phyloP scores from a whole-genome alignment of 1,140 invertebrate genomes.

The Wasmannia auropunctata region DNA sequence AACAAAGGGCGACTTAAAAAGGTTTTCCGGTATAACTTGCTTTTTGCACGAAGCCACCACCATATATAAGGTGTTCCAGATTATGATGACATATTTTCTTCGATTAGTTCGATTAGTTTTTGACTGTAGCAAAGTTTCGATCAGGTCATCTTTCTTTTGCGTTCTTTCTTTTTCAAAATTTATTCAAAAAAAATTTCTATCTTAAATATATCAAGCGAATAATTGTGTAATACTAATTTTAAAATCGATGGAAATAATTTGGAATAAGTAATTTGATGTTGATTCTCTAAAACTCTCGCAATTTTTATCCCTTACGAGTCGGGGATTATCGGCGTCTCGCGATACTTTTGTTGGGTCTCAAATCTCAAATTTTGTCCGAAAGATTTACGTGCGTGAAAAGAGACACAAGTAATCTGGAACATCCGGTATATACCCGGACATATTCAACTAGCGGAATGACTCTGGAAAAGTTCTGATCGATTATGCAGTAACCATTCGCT shows the following conservation, averaged over 20 bases:
- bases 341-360: neutral
- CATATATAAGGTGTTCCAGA: neutral
- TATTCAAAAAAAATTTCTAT: neutral
- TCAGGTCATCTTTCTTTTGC: neutral
- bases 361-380: neutral
- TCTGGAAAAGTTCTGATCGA: conserved; percentile 62
- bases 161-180: neutral
- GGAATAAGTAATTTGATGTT: neutral
- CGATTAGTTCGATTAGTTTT: neutral
- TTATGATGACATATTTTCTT: neutral
- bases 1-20: conserved; percentile 53
- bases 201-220: neutral
- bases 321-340: neutral
- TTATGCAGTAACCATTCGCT: conserved; percentile 71
- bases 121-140: neutral
- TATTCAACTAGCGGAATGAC: conserved; percentile 6
- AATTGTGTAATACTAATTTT: neutral
- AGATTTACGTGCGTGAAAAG: neutral
- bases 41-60: conserved; percentile 1
- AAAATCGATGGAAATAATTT: neutral
- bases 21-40: conserved; percentile 23
- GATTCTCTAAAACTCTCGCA: neutral
- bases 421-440: conserved; percentile 13
- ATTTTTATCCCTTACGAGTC: neutral
- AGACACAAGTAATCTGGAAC: neutral